phyloP scores from a whole-genome alignment of 1,140 invertebrate genomes.

The Hirudo medicinalis region DNA sequence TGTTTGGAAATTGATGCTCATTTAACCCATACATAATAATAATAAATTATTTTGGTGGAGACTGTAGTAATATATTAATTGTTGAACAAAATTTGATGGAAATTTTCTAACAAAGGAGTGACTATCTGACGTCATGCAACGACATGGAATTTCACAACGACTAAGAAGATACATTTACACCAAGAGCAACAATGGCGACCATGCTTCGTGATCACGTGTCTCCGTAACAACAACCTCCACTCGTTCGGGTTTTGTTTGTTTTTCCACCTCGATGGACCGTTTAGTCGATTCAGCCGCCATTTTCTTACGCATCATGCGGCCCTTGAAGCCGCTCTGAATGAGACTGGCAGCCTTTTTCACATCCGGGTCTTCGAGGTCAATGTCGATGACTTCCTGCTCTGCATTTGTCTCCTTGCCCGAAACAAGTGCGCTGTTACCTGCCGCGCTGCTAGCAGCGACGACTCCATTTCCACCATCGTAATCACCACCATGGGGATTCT shows the following conservation, averaged over 20 bases:
- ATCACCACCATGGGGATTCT: background rate
- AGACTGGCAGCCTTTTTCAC: slow-evolving; percentile 25
- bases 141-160: background rate
- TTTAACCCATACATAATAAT: no score
- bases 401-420: slow-evolving; percentile 16
- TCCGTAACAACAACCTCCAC: background rate
- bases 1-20: no score
- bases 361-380: slow-evolving; percentile 26
- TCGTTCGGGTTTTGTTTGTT: slow-evolving; percentile 1
- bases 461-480: background rate
- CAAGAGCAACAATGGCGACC: background rate
- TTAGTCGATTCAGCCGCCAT: background rate
- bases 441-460: background rate
- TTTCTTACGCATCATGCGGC: slow-evolving; percentile 20
- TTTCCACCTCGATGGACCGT: background rate
- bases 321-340: slow-evolving; percentile 24
- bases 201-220: background rate
- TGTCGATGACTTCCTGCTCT: slow-evolving; percentile 25
- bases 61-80: no score
- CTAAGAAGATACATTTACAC: background rate
- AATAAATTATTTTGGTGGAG: no score
- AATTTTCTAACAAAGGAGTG: no score
- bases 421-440: background rate
- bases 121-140: no score
- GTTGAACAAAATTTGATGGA: no score